These are phyloP conservation scores for Polymixis flavicincta DNA, from an alignment of 2,888 invertebrate genomes.

Conservation along the genomic window DNA sequence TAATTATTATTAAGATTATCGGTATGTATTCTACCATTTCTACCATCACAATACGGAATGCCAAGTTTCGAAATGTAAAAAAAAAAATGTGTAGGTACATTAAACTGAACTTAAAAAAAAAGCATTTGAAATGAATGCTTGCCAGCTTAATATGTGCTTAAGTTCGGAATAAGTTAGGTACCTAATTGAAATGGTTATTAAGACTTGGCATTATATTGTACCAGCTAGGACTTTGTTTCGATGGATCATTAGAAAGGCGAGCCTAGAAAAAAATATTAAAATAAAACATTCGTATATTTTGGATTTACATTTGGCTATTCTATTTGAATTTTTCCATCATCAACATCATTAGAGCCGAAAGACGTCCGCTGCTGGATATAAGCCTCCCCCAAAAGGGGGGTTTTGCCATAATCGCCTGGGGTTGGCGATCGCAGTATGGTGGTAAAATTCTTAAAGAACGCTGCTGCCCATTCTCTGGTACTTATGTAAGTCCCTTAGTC, in stretches of 20 bases:
- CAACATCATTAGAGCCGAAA: too few relatives aligned
- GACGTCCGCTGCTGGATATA: too few relatives aligned
- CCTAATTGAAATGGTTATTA: background rate
- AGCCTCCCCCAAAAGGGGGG: too few relatives aligned
- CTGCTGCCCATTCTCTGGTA: too few relatives aligned
- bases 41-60: background rate
- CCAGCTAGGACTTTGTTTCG: background rate
- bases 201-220: background rate
- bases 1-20: too few relatives aligned
- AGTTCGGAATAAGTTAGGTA: background rate
- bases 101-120: background rate
- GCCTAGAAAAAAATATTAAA: too few relatives aligned
- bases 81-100: background rate
- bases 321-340: background rate
- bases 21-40: background rate
- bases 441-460: too few relatives aligned
- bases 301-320: background rate
- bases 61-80: background rate
- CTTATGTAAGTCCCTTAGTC: too few relatives aligned
- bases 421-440: too few relatives aligned
- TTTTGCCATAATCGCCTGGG: too few relatives aligned
- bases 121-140: background rate
- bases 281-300: background rate
- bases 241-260: background rate
- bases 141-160: background rate